Percentiles rank a stretch among this genome's conserved stretches.
Conservation (phyloP, 2,113 vertebrate genomes). For the Ursus arctos region DNA sequence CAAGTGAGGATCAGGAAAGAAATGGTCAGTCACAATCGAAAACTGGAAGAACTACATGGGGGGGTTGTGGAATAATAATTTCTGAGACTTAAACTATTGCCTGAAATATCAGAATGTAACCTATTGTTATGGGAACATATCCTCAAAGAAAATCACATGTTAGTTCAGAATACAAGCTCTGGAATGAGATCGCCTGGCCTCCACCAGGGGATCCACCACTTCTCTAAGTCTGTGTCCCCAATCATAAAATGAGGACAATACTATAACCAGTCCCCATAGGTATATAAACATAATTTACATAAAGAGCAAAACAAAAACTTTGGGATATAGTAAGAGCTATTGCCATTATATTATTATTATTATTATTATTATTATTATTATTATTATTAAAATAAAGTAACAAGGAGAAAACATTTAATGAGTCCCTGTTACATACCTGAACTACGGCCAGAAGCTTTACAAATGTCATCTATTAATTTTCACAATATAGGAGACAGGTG, state of each 20-base stretch:
- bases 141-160: neutral
- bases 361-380: neutral
- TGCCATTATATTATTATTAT: neutral
- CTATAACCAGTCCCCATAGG: neutral
- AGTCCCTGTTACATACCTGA: neutral
- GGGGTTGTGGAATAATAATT: neutral
- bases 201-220: neutral
- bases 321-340: neutral
- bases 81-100: neutral
- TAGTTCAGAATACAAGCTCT: neutral
- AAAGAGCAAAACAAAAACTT: neutral
- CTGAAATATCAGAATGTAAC: constrained; percentile 15
- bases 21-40: neutral
- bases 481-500: neutral
- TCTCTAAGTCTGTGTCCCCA: neutral
- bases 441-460: neutral
- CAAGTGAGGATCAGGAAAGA: neutral
- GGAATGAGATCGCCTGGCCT: neutral
- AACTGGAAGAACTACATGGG: neutral
- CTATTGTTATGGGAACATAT: neutral
- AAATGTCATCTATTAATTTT: neutral
- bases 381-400: neutral
- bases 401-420: neutral
- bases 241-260: neutral
- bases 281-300: neutral